Conservation (phyloP, 2,888 invertebrate species). For the Eristalis intricaria region DNA sequence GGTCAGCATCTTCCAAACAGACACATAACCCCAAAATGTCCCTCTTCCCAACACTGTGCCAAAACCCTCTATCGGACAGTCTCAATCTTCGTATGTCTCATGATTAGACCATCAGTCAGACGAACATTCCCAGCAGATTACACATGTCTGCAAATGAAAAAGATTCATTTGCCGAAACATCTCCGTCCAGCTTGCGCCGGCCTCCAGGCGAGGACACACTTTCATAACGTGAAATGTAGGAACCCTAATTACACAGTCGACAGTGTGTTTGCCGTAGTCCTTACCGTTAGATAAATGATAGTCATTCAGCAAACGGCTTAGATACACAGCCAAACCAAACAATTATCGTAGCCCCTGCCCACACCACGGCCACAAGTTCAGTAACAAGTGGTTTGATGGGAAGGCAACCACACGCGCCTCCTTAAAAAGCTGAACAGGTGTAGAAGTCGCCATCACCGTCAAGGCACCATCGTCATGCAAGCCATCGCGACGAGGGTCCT, state of each 20-base stretch:
- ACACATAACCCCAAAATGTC: background rate
- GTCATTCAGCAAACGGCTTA: conserved; percentile 23
- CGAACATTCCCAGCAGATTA: background rate
- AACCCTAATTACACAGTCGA: conserved; percentile 12
- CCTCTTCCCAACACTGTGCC: background rate
- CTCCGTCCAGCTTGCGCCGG: background rate
- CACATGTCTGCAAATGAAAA: background rate
- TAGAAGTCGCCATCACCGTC: conserved; percentile 8
- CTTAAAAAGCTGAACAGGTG: conserved; percentile 5
- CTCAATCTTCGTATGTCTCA: background rate
- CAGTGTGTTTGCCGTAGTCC: conserved; percentile 11
- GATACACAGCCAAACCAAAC: conserved; percentile 30
- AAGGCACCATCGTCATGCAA: background rate
- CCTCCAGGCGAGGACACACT: background rate
- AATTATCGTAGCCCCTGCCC: background rate
- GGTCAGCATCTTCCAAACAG: background rate
- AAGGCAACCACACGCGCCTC: conserved; percentile 4
- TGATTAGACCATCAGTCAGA: background rate
- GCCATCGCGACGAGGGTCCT: background rate
- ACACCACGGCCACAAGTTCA: background rate
- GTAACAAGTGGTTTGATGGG: background rate
- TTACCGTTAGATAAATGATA: conserved; percentile 26
- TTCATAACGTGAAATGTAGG: background rate
- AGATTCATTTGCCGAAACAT: background rate
- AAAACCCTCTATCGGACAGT: background rate